Conservation (phyloP, 2,888 invertebrate species). For the Cephus spinipes region DNA sequence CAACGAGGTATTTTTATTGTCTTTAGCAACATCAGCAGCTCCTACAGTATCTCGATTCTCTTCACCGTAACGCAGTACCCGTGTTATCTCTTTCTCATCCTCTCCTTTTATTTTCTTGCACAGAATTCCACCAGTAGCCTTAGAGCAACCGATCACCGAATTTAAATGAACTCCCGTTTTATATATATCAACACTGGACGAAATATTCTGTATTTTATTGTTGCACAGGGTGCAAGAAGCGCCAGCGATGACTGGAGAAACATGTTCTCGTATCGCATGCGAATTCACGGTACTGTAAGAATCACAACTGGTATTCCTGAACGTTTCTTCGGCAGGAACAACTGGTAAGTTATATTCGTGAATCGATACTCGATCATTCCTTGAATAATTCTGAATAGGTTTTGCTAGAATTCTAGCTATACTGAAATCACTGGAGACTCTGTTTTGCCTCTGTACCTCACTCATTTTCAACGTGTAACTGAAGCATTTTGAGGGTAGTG, state of each 20-base stretch:
- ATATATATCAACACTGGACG: neutral
- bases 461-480: conserved; percentile 51
- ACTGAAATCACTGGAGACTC: conserved; percentile 53
- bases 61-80: neutral
- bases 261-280: neutral
- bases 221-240: neutral
- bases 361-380: neutral
- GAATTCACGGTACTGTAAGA: neutral
- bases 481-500: conserved; percentile 32
- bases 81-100: neutral
- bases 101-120: neutral
- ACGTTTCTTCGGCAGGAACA: neutral
- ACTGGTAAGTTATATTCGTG: neutral
- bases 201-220: neutral
- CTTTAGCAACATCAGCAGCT: neutral
- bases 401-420: conserved; percentile 52
- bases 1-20: neutral
- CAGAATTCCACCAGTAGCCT: neutral
- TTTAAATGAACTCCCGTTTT: neutral
- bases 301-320: neutral
- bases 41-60: neutral
- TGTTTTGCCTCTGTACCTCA: conserved; percentile 35
- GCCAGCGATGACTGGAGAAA: neutral
- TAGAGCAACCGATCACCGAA: neutral
- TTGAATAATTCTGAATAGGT: conserved; percentile 23